These are phyloP conservation scores for Formicarius rufipectus DNA, from an alignment of 2,113 vertebrate species.

Conservation along the genomic window DNA sequence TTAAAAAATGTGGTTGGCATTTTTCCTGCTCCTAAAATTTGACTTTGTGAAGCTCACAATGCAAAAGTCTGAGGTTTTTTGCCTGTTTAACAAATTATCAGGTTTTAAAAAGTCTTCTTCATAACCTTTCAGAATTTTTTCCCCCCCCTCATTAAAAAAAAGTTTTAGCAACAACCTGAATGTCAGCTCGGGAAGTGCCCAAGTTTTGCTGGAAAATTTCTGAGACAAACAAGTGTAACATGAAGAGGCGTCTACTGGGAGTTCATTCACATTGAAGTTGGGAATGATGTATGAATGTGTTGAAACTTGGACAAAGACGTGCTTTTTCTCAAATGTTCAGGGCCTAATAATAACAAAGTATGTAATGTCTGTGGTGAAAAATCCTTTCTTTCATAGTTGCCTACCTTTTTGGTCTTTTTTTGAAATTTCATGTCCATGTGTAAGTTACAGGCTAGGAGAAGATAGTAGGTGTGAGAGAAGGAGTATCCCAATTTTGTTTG, in stretches of 20 bases:
- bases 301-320: conserved; percentile 5
- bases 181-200: neutral
- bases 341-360: neutral
- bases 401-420: neutral
- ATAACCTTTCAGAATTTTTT: neutral
- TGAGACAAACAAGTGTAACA: conserved; percentile 1
- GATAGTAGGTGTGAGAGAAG: neutral
- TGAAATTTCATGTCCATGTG: neutral
- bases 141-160: neutral
- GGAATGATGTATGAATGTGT: neutral
- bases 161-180: neutral
- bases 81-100: neutral
- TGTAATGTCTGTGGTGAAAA: conserved; percentile 22
- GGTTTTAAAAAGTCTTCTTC: neutral
- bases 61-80: neutral
- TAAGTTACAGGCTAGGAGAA: neutral
- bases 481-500: neutral
- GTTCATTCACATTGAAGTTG: neutral
- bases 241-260: neutral
- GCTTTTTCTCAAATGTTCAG: conserved; percentile 12
- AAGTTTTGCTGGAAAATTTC: conserved; percentile 18
- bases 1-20: neutral
- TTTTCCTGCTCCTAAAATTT: neutral
- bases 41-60: neutral
- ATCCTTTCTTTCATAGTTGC: neutral